Percentiles rank a stretch among this genome's conserved stretches.
Evolutionary conservation across 2,113 vertebrate species (phyloP).

Genomic region (Limanda limanda): DNA sequence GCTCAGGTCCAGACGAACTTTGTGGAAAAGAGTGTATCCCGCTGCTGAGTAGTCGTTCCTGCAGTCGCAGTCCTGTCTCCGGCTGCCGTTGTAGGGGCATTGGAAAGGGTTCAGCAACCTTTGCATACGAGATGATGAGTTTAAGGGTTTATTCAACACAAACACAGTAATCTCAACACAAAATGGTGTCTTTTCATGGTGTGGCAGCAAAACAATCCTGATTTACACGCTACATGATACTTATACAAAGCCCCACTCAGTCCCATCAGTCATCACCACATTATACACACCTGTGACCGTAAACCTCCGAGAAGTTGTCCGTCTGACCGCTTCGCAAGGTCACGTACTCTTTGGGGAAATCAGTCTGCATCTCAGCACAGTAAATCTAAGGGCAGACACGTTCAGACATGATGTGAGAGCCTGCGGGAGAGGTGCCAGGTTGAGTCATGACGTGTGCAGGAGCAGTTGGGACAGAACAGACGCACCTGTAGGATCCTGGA

Average conservation of each 20-base stretch:
- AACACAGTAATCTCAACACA: neutral
- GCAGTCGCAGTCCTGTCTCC: constrained; percentile 89
- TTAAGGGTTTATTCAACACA: neutral
- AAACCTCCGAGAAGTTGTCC: constrained; percentile 97
- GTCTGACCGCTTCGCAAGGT: constrained; percentile 90
- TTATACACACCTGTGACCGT: constrained; percentile 86
- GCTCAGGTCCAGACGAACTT: constrained; percentile 90
- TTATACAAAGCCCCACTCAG: neutral
- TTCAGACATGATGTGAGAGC: constrained; percentile 27
- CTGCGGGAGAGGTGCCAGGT: neutral
- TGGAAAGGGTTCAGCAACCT: constrained; percentile 94
- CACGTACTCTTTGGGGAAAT: constrained; percentile 91
- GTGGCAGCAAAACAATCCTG: no score
- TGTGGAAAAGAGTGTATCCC: constrained; percentile 91
- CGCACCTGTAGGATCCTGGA: constrained; percentile 90
- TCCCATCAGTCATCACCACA: neutral
- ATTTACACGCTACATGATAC: neutral
- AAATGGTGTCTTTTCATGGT: no score
- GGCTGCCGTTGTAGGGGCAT: constrained; percentile 94
- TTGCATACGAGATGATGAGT: neutral
- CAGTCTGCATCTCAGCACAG: constrained; percentile 90
- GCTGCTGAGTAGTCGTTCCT: constrained; percentile 90
- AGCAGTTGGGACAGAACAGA: constrained; percentile 18
- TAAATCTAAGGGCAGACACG: constrained; percentile 85
- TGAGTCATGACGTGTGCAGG: constrained; percentile 25